Evolutionary conservation across 2,797 vertebrate genomes (phyloP), one percentile per base, ranked within the genome.

Genomic region (Acropternis orthonyx): DNA sequence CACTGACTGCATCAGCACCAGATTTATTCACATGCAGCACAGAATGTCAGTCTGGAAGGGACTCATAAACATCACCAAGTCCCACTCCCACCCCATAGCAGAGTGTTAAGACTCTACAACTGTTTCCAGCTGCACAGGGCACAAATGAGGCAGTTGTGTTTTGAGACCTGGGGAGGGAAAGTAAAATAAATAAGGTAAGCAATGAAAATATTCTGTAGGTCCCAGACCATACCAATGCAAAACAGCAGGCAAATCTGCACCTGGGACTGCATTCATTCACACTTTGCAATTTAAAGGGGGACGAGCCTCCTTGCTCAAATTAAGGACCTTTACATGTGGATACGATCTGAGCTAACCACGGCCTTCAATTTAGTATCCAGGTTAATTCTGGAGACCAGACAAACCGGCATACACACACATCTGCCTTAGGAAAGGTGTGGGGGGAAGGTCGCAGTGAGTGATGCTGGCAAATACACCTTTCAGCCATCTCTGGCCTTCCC

Each of bases 401-500:
- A 76, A 80, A 69, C 69, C 76, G 84, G 92, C 58, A 73, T 1
- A 39, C 0, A 1, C 56, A 81, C 77, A 37, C 52, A 24, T 32
- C 52, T 71, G 73, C 78, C 75, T 78, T 3, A 56, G 79, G 61
- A 68, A 51, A 63, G 27, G 7, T 3, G 3, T 16, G 22, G 34
- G 34, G 43, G 27, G 19, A 23, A 91, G 62, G 87, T 48, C 52
- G 22, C 1, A 22, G 49, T 2, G 63, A 61, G 66, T 12, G 34
- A n/a, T 5, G 72, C 46, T 55, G 37, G 83, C 73, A 94, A 86
- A 79, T 6, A 10, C 12, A 34, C 43, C n/a, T 59, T 52, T 56
- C 75, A 49, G 87, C 78, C 95, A 91, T 69, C 81, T 67, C 68
- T 65, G 65, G 79, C 91, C 75, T 81, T 72, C 71, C 76, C 84